Evolutionary conservation across 2,797 vertebrate genomes (phyloP), one percentile per base, ranked within the genome.

Genomic region (Macrochelys suwanniensis): DNA sequence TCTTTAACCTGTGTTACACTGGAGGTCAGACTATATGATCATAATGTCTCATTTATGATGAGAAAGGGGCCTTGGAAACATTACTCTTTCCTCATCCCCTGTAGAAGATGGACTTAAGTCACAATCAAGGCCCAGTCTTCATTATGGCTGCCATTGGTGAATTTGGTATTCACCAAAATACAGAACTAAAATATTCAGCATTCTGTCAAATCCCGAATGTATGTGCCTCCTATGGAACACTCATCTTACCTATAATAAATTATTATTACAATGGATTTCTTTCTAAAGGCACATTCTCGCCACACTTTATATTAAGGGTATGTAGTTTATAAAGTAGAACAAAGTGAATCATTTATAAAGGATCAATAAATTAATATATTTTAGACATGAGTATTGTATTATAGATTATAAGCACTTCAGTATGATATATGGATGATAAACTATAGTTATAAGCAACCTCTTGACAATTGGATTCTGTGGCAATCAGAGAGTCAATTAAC

Each of bases 401-500:
- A 33, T 16, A 61, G 31, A 61, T 26, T 50, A 79, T 13, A 68
- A 17, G 11, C 57, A 54, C 81, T 49, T 76, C 84, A 89, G 42
- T 80, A 81, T 10, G 76, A 56, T n/a, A 19, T 9, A 51, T 4
- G 74, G 28, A 42, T 71, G 28, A 76, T 87, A 87, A 91, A 85
- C 76, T 56, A 85, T 10, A 13, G 25, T 89, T 84, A 79, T 89
- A 42, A 84, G 37, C 82, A 91, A 53, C 7, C 65, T 65, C 19
- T 2, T 89, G 71, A 49, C 7, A 45, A 56, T 76, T 77, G 33
- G 28, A 92, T 19, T 76, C 11, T 47, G 11, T 84, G 28, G 10
- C 9, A 61, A 42, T 74, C 37, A 28, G 85, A 26, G 65, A 92
- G 68, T 42, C 92, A 49, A 94, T 94, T 84, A 95, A 81, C 45